These are phyloP conservation scores for Dromaius novaehollandiae DNA, from an alignment of 2,113 vertebrate genomes.

Conservation along the genomic window DNA sequence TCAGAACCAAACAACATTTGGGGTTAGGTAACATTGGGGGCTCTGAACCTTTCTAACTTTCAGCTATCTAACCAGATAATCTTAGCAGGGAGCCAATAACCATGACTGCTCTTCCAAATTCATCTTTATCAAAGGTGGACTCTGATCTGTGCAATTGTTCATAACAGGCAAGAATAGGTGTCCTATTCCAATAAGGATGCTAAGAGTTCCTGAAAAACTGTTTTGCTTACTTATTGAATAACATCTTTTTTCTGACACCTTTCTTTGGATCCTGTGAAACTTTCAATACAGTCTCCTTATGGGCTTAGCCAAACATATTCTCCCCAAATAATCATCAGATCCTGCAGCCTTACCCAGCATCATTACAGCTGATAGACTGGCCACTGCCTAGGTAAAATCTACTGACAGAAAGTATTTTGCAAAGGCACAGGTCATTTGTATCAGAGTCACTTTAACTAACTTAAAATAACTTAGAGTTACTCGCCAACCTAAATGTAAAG, in stretches of 20 bases:
- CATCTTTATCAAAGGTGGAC: not conserved
- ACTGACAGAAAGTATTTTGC: constrained; percentile 39
- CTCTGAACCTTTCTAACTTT: not conserved
- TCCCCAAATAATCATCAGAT: not conserved
- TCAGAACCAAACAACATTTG: not conserved
- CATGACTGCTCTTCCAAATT: not conserved
- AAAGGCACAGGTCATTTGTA: not conserved
- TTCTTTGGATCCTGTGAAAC: not conserved
- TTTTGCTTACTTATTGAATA: not conserved
- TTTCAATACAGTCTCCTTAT: not conserved
- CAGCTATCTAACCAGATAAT: not conserved
- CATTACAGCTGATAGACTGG: not conserved
- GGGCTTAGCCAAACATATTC: not conserved
- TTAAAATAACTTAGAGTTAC: not conserved
- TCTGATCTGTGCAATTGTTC: not conserved
- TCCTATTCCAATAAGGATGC: not conserved
- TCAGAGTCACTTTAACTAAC: constrained; percentile 4
- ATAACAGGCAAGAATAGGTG: not conserved
- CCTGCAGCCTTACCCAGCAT: not conserved
- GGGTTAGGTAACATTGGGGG: not conserved
- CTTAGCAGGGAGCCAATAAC: not conserved
- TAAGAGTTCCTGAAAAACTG: not conserved
- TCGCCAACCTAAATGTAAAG: not conserved
- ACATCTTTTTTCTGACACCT: not conserved
- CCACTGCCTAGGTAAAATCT: not conserved